Conservation (phyloP, 2,888 invertebrate genomes). For the Aelia acuminata region DNA sequence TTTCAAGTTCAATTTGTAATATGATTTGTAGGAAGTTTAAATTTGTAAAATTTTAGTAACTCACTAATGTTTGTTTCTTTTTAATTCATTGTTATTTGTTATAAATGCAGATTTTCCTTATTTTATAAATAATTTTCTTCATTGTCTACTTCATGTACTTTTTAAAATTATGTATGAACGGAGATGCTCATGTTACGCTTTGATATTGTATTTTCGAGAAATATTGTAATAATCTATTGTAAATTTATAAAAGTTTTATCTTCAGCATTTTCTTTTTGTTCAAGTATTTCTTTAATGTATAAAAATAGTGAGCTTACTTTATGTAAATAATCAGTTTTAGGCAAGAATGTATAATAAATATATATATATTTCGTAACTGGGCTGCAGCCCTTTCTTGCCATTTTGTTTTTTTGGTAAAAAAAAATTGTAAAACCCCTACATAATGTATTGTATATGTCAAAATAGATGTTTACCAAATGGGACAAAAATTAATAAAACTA, state of each 20-base stretch:
- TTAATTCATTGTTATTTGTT: background rate
- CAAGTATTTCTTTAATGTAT: conserved; percentile 23
- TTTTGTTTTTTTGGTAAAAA: conserved; percentile 60
- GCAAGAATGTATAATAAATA: conserved; percentile 59
- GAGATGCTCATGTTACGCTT: conserved; percentile 32
- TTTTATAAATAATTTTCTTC: background rate
- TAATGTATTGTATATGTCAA: conserved; percentile 63
- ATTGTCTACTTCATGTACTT: background rate
- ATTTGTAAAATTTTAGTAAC: conserved; percentile 10
- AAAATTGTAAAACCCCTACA: conserved; percentile 53
- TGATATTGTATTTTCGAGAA: conserved; percentile 19
- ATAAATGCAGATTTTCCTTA: background rate
- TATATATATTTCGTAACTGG: conserved; percentile 59
- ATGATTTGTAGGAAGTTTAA: background rate
- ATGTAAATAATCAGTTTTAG: conserved; percentile 54
- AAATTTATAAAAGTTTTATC: conserved; percentile 25
- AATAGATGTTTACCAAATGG: conserved; percentile 63
- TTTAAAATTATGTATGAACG: background rate
- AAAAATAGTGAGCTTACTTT: conserved; percentile 59
- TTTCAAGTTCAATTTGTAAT: conserved; percentile 12
- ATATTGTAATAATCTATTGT: conserved; percentile 14
- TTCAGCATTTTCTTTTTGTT: background rate
- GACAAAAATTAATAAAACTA: conserved; percentile 57
- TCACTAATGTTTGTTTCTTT: background rate
- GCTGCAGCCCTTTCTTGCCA: conserved; percentile 42